Evolutionary conservation across 2,113 vertebrate genomes (phyloP).

Genomic region (Pomatostomus ruficeps): DNA sequence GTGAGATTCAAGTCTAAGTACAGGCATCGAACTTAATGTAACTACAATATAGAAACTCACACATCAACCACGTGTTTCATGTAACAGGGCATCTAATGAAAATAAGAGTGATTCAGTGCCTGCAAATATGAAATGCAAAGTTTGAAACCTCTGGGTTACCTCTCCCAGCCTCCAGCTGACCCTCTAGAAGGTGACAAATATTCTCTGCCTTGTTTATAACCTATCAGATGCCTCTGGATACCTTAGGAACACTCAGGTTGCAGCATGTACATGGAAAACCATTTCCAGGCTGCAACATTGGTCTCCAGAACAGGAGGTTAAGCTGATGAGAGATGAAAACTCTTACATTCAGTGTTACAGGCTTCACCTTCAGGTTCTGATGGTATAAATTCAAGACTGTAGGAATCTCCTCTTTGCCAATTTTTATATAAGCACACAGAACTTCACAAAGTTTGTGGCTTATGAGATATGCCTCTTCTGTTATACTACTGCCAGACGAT

Average conservation of each 20-base stretch:
- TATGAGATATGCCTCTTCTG: neutral
- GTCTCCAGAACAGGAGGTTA: neutral
- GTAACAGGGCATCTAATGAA: neutral
- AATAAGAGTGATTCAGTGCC: neutral
- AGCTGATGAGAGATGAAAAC: neutral
- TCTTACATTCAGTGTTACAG: neutral
- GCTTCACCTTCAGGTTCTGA: neutral
- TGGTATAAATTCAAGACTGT: neutral
- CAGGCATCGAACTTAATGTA: neutral
- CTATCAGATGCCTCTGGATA: neutral
- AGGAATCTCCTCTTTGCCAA: neutral
- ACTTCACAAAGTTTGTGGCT: neutral
- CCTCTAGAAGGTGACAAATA: neutral
- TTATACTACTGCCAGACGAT: neutral
- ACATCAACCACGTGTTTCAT: neutral
- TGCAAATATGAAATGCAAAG: neutral
- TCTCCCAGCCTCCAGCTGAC: neutral
- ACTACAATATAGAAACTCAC: neutral
- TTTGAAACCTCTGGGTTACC: neutral
- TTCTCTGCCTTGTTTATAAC: neutral
- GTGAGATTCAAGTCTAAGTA: neutral
- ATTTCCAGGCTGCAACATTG: fast-evolving
- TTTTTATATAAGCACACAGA: neutral
- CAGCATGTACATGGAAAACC: fast-evolving
- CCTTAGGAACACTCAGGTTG: neutral